Evolutionary conservation across 2,113 vertebrate genomes (phyloP).

Genomic region (Bathybates hornii): DNA sequence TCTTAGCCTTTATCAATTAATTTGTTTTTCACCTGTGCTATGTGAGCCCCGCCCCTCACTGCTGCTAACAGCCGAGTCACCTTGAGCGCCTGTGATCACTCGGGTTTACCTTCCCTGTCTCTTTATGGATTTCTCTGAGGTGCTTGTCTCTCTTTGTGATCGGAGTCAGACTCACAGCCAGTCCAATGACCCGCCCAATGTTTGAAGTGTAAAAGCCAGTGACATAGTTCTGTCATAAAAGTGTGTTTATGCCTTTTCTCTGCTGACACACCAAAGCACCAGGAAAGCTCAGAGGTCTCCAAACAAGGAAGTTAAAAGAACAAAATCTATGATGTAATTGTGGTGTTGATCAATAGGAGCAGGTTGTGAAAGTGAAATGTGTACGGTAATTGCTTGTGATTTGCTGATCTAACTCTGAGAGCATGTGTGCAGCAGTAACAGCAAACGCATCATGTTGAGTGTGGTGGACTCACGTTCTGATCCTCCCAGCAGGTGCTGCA

Average conservation of each 20-base stretch:
- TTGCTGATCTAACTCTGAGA: neutral
- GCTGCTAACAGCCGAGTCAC: rapidly evolving
- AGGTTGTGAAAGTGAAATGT: neutral
- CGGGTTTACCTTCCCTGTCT: neutral
- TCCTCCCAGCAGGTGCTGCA: neutral
- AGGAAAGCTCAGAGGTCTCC: rapidly evolving
- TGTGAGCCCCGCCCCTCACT: neutral
- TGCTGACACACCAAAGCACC: neutral
- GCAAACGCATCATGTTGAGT: neutral
- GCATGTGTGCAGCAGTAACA: neutral
- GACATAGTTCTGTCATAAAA: neutral
- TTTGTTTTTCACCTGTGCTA: neutral
- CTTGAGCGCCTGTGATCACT: neutral
- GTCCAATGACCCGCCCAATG: neutral
- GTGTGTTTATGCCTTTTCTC: neutral
- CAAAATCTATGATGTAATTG: neutral
- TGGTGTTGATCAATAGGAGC: neutral
- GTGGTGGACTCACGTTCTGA: neutral
- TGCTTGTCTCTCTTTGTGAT: too few relatives aligned
- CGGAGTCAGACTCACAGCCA: neutral
- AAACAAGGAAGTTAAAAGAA: neutral
- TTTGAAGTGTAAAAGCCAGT: neutral
- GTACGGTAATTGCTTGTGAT: neutral
- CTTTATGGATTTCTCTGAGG: neutral
- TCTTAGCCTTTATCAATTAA: neutral